These are phyloP conservation scores for Agrochola litura DNA, from an alignment of 2,888 invertebrate species.

Conservation along the genomic window DNA sequence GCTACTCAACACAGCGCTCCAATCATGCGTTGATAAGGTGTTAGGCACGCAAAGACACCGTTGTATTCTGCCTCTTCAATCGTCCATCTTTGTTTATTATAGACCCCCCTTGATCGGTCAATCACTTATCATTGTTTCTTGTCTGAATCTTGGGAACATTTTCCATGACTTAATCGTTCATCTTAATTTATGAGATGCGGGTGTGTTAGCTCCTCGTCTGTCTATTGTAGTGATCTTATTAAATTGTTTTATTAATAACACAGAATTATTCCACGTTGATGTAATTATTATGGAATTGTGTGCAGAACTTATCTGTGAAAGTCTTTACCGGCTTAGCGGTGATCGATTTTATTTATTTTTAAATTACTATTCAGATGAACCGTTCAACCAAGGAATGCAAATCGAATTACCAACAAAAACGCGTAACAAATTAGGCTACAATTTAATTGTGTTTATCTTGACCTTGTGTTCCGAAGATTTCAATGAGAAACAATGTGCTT, in stretches of 20 bases:
- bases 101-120: conserved; percentile 41
- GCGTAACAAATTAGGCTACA: not conserved
- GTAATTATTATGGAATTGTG: not conserved
- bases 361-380: no score
- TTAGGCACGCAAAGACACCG: conserved; percentile 8
- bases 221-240: conserved; percentile 31
- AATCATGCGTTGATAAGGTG: conserved; percentile 48
- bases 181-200: conserved; percentile 18
- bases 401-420: not conserved
- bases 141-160: conserved; percentile 51
- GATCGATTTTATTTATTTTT: not conserved
- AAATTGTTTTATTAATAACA: conserved; percentile 26
- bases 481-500: not conserved
- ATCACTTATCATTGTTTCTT: conserved; percentile 43
- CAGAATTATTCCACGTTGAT: conserved; percentile 42
- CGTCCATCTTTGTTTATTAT: conserved; percentile 30
- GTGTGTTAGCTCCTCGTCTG: conserved; percentile 30
- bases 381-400: not conserved
- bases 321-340: not conserved
- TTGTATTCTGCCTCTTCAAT: conserved; percentile 39
- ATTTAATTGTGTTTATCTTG: not conserved
- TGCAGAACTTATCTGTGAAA: not conserved
- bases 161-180: conserved; percentile 34
- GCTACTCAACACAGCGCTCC: conserved; percentile 17
- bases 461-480: not conserved